A percentile compares a stretch with the other conserved stretches of the same genome.
Evolutionary conservation across 2,888 invertebrate species (phyloP).

Genomic region (Dasypolia templi): DNA sequence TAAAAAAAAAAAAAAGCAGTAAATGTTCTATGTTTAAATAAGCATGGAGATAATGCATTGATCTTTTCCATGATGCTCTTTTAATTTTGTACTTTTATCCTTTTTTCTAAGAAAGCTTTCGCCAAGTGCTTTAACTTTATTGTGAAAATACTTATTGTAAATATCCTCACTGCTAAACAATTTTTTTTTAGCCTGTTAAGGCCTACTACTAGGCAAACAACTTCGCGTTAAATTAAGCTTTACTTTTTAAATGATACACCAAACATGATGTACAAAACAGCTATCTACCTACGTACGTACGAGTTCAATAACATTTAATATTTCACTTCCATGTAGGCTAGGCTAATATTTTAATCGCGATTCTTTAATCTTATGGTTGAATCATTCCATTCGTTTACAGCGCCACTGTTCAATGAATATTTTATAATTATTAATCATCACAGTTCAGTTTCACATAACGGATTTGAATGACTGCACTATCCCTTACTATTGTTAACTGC

Average conservation of each 20-base stretch:
- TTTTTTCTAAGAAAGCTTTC: background rate
- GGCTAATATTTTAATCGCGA: conserved; percentile 64
- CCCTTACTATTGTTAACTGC: conserved; percentile 2
- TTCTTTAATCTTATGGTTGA: conserved; percentile 60
- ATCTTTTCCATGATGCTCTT: conserved; percentile 21
- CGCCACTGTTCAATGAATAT: conserved; percentile 52
- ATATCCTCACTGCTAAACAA: background rate
- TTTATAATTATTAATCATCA: conserved; percentile 26
- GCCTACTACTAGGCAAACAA: background rate
- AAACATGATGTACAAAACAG: conserved; percentile 21
- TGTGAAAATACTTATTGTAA: too few species aligned
- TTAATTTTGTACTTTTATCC: background rate
- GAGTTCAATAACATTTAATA: conserved; percentile 69
- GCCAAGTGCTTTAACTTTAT: background rate
- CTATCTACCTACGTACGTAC: conserved; percentile 11
- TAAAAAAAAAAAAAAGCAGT: conserved; percentile 56
- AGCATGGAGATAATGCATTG: background rate
- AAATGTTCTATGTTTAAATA: background rate
- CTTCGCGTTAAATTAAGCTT: background rate
- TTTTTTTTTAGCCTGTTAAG: background rate
- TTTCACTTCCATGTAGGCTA: conserved; percentile 57
- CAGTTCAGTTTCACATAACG: conserved; percentile 17
- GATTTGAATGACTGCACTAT: conserved; percentile 12
- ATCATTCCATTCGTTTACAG: conserved; percentile 41
- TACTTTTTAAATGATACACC: background rate